phyloP scores from a whole-genome alignment of 2,113 vertebrate species.

The Oryzias curvinotus region DNA sequence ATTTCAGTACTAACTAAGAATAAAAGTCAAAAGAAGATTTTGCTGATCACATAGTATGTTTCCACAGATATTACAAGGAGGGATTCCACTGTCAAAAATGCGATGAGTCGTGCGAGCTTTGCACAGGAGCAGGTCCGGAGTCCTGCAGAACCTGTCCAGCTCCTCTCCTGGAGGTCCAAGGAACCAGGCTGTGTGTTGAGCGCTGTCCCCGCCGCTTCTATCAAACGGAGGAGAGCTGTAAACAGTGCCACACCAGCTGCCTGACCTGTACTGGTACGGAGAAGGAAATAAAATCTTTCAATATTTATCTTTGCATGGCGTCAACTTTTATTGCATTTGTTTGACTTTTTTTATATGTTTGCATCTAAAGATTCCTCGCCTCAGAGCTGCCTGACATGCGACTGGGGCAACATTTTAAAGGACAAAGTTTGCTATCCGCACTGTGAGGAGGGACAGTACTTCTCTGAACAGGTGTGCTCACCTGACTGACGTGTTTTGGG shows the following conservation, averaged over 20 bases:
- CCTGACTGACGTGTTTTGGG: background rate
- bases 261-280: conserved; percentile 76
- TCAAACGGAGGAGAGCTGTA: conserved; percentile 29
- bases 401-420: conserved; percentile 68
- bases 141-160: conserved; percentile 66
- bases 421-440: conserved; percentile 72
- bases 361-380: conserved; percentile 68
- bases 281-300: background rate
- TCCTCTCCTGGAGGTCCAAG: conserved; percentile 65
- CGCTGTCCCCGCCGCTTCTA: conserved; percentile 67
- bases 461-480: conserved; percentile 64
- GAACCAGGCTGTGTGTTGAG: conserved; percentile 72
- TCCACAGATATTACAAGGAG: conserved; percentile 64
- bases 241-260: conserved; percentile 75
- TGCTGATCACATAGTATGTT: background rate
- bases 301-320: background rate
- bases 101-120: conserved; percentile 63
- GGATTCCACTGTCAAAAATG: conserved; percentile 72
- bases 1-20: background rate
- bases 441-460: conserved; percentile 73
- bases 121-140: conserved; percentile 57
- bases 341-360: background rate
- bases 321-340: conserved; percentile 4
- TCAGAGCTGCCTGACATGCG: conserved; percentile 72
- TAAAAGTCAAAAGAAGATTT: background rate